A percentile compares a stretch with the other conserved stretches of the same genome.
Evolutionary conservation across 2,797 vertebrate genomes (phyloP).

Genomic region (Synaphobranchus kaupii): DNA sequence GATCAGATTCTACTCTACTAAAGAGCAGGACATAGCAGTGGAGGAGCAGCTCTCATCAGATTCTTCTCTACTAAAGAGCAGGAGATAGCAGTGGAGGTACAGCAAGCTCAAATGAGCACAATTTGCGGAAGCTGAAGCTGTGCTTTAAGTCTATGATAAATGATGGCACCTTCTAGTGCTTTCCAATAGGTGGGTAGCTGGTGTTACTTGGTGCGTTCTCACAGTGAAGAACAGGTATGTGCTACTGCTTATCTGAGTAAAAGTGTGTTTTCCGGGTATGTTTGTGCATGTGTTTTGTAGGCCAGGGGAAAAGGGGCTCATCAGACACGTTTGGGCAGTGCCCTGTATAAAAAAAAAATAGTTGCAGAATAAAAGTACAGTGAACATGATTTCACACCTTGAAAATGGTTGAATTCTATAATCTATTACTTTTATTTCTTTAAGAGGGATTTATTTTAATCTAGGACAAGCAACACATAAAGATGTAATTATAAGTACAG

Average conservation of each 20-base stretch:
- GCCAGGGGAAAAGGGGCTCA: constrained; percentile 10
- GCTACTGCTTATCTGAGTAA: background rate
- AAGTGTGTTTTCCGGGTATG: background rate
- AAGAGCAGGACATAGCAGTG: too few relatives aligned
- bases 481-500: background rate
- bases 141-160: background rate
- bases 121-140: background rate
- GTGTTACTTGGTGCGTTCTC: background rate
- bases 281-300: constrained; percentile 19
- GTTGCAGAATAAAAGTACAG: background rate
- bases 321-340: background rate
- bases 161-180: background rate
- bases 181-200: background rate
- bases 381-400: background rate
- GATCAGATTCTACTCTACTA: too few relatives aligned
- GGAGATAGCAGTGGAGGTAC: background rate
- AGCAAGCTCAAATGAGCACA: background rate
- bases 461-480: background rate
- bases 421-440: background rate
- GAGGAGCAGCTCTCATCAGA: background rate
- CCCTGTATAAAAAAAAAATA: background rate
- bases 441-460: background rate
- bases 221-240: background rate
- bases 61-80: background rate
- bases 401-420: background rate